Evolutionary conservation across 1,140 invertebrate genomes (phyloP), one percentile per base, ranked within the genome.

Genomic region (Agraylea sexmaculata): DNA sequence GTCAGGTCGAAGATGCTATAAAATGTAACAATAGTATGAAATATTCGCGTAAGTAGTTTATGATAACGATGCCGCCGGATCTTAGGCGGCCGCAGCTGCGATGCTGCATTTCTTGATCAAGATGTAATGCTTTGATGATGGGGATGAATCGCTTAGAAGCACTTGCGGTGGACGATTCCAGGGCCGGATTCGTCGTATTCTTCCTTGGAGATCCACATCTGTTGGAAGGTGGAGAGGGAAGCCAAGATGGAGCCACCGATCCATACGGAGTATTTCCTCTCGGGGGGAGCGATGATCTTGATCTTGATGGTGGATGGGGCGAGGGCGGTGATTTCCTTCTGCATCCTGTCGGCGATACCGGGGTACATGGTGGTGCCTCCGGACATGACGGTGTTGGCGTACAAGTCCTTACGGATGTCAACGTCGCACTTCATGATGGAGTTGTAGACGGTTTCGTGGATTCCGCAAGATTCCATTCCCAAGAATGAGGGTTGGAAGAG

Each of bases 331-430:
- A 89, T 87, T 69, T 89, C 86, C 63, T 87, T 87, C 55, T 87
- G 83, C 83, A 87, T 88, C 42, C 84, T 70, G 54, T 87, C 84
- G 49, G 83, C 80, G 53, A 83, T 82, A 49, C 83, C 83, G 37
- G 90, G 89, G 69, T 89, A 94, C 90, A 94, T 94, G 65, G 88
- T 93, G 73, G 90, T 92, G 68, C 91, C 91, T 58, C 91, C 90
- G 47, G 89, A 93, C 53, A 94, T 75, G 46, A 94, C 90, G 49
- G 87, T 92, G 75, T 94, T 94, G 68, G 89, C 87, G 65, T 93
- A 94, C 68, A 93, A 70, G 69, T 93, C 89, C 75, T 88, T 88
- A 70, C 85, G 77, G 71, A 89, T 89, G 60, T 90, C 86, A 18
- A 91, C 84, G 59, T 92, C 88, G 69, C 88, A 92, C 75, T 92